Percentiles rank a stretch among this genome's conserved stretches.
Evolutionary conservation across 2,888 invertebrate species (phyloP).

Genomic region (Ophraella communa): DNA sequence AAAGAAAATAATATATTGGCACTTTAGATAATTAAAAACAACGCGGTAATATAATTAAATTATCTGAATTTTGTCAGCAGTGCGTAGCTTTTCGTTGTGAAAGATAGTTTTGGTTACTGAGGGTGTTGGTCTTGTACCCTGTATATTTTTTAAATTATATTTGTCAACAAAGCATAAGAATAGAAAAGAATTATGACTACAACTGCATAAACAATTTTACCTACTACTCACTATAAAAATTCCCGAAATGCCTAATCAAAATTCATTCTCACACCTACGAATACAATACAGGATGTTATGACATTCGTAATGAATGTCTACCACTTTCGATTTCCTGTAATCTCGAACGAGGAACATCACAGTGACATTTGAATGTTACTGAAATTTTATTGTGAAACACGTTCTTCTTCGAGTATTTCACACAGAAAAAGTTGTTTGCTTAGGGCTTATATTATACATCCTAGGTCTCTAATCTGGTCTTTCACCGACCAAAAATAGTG

Average conservation of each 20-base stretch:
- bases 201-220: not conserved
- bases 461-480: slow-evolving; percentile 23
- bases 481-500: slow-evolving; percentile 26
- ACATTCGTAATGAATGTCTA: slow-evolving; percentile 8
- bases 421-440: slow-evolving; percentile 32
- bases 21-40: too few relatives aligned
- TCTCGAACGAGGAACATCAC: not conserved
- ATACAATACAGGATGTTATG: slow-evolving; percentile 13
- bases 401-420: slow-evolving; percentile 26
- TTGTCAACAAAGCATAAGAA: not conserved
- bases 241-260: slow-evolving; percentile 15
- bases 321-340: slow-evolving; percentile 9
- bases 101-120: too few relatives aligned
- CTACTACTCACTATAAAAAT: not conserved
- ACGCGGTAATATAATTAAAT: too few relatives aligned
- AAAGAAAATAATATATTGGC: too few relatives aligned
- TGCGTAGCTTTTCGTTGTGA: too few relatives aligned
- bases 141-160: not conserved
- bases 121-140: not conserved
- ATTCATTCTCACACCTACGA: slow-evolving; percentile 27
- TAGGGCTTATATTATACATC: slow-evolving; percentile 30
- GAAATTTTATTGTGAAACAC: slow-evolving; percentile 23
- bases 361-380: slow-evolving; percentile 1
- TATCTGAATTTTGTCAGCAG: too few relatives aligned
- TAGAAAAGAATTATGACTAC: not conserved